These are phyloP conservation scores for Coelogynopora nodosa DNA, from an alignment of 2,888 invertebrate species.

Conservation along the genomic window DNA sequence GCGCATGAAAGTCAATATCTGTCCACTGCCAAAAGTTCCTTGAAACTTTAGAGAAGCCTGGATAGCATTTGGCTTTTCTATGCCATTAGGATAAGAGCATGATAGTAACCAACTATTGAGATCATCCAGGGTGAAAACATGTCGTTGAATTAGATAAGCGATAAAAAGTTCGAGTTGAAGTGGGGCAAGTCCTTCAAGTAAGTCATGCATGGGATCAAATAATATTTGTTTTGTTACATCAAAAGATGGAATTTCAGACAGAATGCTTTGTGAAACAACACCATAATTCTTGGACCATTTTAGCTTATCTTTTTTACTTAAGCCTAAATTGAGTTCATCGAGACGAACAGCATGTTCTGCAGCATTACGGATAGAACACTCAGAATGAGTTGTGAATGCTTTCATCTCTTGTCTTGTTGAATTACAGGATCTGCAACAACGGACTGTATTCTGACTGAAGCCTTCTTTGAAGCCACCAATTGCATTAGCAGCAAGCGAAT, in stretches of 20 bases:
- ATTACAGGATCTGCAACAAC: slow-evolving; percentile 26
- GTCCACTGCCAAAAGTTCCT: slow-evolving; percentile 20
- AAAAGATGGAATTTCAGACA: background rate
- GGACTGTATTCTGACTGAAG: background rate
- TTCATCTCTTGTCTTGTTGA: slow-evolving; percentile 2
- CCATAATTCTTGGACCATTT: slow-evolving; percentile 19
- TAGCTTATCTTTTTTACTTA: background rate
- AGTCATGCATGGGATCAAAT: slow-evolving; percentile 33
- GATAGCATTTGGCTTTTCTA: slow-evolving; percentile 14
- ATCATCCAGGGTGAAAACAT: background rate
- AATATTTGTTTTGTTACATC: slow-evolving; percentile 21
- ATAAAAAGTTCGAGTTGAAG: background rate
- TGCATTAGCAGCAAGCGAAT: slow-evolving; percentile 1
- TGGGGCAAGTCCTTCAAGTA: background rate
- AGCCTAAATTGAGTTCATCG: background rate
- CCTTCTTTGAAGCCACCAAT: slow-evolving; percentile 14
- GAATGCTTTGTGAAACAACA: background rate
- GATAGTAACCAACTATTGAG: background rate
- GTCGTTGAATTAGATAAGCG: background rate
- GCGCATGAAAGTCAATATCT: slow-evolving; percentile 6
- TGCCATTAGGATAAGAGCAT: background rate
- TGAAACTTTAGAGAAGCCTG: background rate
- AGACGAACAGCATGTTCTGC: slow-evolving; percentile 1
- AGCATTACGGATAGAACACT: background rate
- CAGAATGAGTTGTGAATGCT: background rate